Evolutionary conservation across 1,140 invertebrate species (phyloP).

Genomic region (Ephestia elutella): DNA sequence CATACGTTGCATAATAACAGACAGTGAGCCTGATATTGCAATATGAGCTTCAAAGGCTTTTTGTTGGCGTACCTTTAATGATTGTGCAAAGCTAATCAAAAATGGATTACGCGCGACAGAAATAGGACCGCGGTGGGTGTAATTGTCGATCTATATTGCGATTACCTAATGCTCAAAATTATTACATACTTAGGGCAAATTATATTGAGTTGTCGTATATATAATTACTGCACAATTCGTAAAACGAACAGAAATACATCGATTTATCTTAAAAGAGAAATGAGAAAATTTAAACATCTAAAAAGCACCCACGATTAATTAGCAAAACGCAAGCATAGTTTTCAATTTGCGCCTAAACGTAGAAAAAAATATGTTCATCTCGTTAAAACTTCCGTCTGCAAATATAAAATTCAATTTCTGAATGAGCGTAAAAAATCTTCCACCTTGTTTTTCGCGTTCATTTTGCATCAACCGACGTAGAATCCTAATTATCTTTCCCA

Average conservation of each 20-base stretch:
- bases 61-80: no score
- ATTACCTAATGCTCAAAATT: no score
- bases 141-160: no score
- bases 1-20: conserved; percentile 48
- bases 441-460: conserved; percentile 69
- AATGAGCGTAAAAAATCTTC: conserved; percentile 72
- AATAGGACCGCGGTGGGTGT: no score
- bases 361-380: conserved; percentile 59
- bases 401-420: conserved; percentile 74
- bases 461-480: conserved; percentile 73
- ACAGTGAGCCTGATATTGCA: conserved; percentile 8
- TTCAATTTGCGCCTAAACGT: conserved; percentile 52
- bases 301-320: not conserved
- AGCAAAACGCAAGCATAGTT: conserved; percentile 41
- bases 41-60: not conserved
- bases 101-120: no score
- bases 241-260: no score
- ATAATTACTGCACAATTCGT: no score
- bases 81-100: no score
- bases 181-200: no score
- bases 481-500: conserved; percentile 74
- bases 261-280: not conserved
- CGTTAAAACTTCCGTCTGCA: conserved; percentile 70
- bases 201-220: no score
- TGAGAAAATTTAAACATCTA: not conserved